Percentiles rank a stretch among this genome's conserved stretches.
Evolutionary conservation across 2,888 invertebrate species (phyloP).

Genomic region (Biston betularia): DNA sequence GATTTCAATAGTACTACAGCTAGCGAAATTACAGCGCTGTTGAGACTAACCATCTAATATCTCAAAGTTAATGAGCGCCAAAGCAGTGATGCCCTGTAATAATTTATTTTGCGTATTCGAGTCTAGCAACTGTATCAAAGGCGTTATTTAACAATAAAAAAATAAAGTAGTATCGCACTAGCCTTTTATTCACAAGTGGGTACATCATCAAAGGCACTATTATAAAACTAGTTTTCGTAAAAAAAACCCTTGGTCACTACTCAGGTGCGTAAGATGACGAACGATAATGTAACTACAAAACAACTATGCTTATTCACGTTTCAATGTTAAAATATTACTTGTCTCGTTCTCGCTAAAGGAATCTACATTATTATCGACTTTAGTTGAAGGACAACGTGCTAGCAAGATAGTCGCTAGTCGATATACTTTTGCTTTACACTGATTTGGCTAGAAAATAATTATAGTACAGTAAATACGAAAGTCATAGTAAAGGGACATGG

Average conservation of each 20-base stretch:
- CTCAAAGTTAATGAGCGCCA: too few species aligned
- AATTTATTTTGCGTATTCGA: too few species aligned
- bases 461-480: too few species aligned
- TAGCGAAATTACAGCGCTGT: too few species aligned
- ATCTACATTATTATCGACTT: slow-evolving; percentile 20
- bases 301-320: slow-evolving; percentile 8
- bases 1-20: too few species aligned
- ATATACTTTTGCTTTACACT: neutral
- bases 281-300: neutral
- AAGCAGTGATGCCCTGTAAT: too few species aligned
- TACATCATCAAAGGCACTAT: too few species aligned
- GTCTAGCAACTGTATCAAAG: too few species aligned
- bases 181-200: too few species aligned
- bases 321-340: neutral
- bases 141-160: too few species aligned
- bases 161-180: too few species aligned
- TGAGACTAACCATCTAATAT: too few species aligned
- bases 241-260: neutral
- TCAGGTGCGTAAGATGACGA: slow-evolving; percentile 4
- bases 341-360: slow-evolving; percentile 11
- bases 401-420: slow-evolving; percentile 45
- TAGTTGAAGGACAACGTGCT: slow-evolving; percentile 52
- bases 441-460: neutral
- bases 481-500: neutral
- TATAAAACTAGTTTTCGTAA: neutral